Evolutionary conservation across 2,113 vertebrate genomes (phyloP).

Genomic region (Eptesicus fuscus): DNA sequence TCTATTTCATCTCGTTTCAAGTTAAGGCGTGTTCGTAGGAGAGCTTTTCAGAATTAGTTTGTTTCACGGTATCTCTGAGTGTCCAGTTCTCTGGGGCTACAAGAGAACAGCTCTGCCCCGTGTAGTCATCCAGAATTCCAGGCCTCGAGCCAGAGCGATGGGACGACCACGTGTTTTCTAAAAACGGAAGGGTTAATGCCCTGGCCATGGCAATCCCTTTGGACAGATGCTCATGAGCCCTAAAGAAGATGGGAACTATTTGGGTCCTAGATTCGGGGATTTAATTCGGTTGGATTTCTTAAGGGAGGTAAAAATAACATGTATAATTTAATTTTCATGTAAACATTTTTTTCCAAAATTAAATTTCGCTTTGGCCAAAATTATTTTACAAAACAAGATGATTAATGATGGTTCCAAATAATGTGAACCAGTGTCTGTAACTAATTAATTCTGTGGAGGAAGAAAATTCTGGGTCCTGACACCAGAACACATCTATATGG

Average conservation of each 20-base stretch:
- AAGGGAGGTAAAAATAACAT: constrained; percentile 20
- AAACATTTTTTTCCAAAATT: constrained; percentile 26
- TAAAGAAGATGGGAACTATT: background rate
- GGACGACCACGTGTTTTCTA: background rate
- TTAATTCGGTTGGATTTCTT: constrained; percentile 34
- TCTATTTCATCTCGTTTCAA: background rate
- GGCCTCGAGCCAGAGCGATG: background rate
- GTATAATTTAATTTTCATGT: constrained; percentile 45
- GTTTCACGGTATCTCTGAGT: background rate
- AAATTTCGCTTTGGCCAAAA: constrained; percentile 35
- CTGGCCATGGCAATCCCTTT: background rate
- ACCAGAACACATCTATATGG: background rate
- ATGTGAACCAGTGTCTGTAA: background rate
- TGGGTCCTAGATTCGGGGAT: background rate
- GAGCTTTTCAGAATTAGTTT: background rate
- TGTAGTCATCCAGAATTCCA: background rate
- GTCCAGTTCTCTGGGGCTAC: background rate
- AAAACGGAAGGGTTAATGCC: background rate
- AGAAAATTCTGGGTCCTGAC: background rate
- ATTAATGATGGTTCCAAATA: background rate
- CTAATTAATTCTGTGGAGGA: background rate
- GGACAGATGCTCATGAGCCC: background rate
- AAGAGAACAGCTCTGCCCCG: background rate
- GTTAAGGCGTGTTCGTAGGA: background rate
- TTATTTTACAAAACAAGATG: constrained; percentile 37